These are phyloP conservation scores for Columba guinea DNA, from an alignment of 2,797 vertebrate genomes.

Conservation along the genomic window DNA sequence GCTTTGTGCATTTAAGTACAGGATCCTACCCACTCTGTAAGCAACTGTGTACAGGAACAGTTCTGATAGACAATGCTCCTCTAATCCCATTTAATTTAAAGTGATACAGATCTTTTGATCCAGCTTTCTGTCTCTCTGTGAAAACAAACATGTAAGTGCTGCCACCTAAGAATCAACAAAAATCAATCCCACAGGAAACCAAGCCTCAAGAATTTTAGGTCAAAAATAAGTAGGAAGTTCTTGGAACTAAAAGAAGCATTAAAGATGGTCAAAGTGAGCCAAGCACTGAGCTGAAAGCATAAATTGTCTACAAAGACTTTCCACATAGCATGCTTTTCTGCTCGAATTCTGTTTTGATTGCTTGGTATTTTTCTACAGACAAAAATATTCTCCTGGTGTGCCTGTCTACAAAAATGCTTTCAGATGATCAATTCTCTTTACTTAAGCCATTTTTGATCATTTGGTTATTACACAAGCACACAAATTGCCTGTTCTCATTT, in stretches of 20 bases:
- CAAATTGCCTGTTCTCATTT: background rate
- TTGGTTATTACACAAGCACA: slow-evolving; percentile 7
- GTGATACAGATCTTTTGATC: background rate
- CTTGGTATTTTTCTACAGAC: background rate
- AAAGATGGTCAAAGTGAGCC: background rate
- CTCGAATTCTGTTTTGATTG: background rate
- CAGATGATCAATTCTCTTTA: background rate
- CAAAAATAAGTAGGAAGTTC: background rate
- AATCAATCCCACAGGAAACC: background rate
- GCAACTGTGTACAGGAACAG: background rate
- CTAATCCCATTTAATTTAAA: background rate
- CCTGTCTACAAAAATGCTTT: background rate
- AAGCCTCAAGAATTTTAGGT: background rate
- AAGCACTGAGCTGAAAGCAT: background rate
- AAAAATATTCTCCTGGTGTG: background rate
- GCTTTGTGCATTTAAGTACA: background rate
- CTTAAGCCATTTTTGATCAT: slow-evolving; percentile 28
- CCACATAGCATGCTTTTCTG: background rate
- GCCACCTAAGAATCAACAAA: background rate
- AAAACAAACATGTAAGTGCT: background rate
- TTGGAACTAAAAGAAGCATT: background rate
- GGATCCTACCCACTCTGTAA: background rate
- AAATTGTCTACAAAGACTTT: background rate
- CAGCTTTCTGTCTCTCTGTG: background rate
- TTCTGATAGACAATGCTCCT: background rate